Evolutionary conservation across 2,888 invertebrate genomes (phyloP).

Genomic region (Galeopsomyia nigrocyanea): DNA sequence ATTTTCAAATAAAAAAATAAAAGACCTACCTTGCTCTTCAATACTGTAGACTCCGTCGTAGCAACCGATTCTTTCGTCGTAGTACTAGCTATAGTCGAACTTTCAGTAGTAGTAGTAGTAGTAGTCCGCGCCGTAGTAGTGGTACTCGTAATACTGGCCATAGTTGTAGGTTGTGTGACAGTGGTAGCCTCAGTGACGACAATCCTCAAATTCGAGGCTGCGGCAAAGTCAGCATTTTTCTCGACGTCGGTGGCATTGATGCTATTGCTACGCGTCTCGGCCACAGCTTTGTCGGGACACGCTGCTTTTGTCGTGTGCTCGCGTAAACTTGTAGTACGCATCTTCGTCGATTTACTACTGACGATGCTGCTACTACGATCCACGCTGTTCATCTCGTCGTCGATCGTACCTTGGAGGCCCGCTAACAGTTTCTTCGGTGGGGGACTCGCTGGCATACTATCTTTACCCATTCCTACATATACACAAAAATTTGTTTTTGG

Average conservation of each 20-base stretch:
- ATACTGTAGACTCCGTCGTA: not conserved
- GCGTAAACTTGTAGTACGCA: constrained; percentile 45
- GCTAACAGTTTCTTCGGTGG: constrained; percentile 37
- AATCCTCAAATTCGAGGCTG: constrained; percentile 28
- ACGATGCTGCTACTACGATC: constrained; percentile 22
- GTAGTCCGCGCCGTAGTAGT: not conserved
- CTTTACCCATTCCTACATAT: constrained; percentile 33
- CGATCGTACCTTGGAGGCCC: constrained; percentile 39
- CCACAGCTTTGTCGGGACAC: constrained; percentile 64
- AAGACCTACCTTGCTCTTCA: constrained; percentile 17
- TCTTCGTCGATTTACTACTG: constrained; percentile 44
- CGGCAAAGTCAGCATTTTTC: constrained; percentile 1
- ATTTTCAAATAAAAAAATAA: not conserved
- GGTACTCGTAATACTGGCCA: not conserved
- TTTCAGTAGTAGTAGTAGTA: not conserved
- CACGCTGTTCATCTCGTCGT: constrained; percentile 53
- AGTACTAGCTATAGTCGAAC: not conserved
- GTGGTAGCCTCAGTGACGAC: constrained; percentile 45
- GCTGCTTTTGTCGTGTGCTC: constrained; percentile 57
- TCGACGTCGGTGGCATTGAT: constrained; percentile 34
- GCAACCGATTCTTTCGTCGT: not conserved
- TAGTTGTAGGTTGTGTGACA: not conserved
- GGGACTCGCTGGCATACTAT: constrained; percentile 25
- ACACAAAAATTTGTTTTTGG: too few relatives aligned
- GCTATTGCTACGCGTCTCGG: constrained; percentile 42